These are phyloP conservation scores for Hippocampus comes DNA, from an alignment of 2,113 vertebrate species.

Conservation along the genomic window DNA sequence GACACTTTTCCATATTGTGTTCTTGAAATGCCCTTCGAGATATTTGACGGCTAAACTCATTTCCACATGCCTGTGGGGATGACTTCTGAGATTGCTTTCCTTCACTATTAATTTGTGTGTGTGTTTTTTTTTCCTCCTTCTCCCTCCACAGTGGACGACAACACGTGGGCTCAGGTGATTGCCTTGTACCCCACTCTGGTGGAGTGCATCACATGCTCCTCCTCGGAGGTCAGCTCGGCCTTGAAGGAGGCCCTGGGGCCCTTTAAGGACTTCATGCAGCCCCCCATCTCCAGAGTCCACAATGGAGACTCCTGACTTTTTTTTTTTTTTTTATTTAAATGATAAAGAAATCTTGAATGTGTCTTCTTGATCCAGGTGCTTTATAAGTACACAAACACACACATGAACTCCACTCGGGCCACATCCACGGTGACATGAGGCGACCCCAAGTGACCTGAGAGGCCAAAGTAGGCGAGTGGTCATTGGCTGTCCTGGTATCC, in stretches of 20 bases:
- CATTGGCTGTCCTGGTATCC: slow-evolving; percentile 36
- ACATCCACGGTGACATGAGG: slow-evolving; percentile 47
- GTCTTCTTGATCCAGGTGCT: slow-evolving; percentile 48
- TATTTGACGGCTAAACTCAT: slow-evolving; percentile 42
- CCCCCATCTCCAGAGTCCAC: slow-evolving; percentile 90
- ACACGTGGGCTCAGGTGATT: slow-evolving; percentile 96
- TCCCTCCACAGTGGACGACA: slow-evolving; percentile 83
- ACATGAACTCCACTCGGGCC: slow-evolving; percentile 41
- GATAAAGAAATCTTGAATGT: slow-evolving; percentile 69
- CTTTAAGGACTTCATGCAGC: slow-evolving; percentile 99
- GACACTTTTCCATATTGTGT: slow-evolving; percentile 25
- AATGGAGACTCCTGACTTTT: slow-evolving; percentile 93
- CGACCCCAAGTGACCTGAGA: slow-evolving; percentile 35
- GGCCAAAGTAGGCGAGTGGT: slow-evolving; percentile 21
- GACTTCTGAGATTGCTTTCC: slow-evolving; percentile 44
- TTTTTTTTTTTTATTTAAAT: slow-evolving; percentile 34
- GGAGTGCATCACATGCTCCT: slow-evolving; percentile 96
- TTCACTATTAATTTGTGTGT: slow-evolving; percentile 19
- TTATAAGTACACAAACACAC: slow-evolving; percentile 46
- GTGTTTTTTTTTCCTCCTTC: slow-evolving; percentile 8
- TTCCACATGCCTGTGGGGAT: slow-evolving; percentile 31
- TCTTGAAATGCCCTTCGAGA: slow-evolving; percentile 44
- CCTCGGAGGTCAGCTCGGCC: slow-evolving; percentile 91
- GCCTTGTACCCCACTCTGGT: slow-evolving; percentile 95
- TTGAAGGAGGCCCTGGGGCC: slow-evolving; percentile 95